Conservation (phyloP, 1,140 invertebrate genomes). For the Brachionus rubens region DNA sequence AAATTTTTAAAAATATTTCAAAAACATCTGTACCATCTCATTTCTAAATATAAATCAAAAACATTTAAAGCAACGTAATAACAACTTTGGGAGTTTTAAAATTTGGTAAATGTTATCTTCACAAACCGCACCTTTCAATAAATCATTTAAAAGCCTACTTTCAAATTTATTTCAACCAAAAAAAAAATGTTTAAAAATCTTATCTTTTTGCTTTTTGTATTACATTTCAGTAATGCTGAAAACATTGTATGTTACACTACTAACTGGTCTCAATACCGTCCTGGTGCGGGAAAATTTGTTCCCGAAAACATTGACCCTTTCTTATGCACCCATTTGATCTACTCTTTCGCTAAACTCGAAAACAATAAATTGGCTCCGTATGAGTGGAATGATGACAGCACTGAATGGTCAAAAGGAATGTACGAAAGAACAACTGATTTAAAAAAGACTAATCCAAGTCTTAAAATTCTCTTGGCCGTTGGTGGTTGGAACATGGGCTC, state of each 20-base stretch:
- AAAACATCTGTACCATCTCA: too few species aligned
- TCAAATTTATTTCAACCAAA: too few species aligned
- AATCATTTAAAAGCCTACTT: too few species aligned
- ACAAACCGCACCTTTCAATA: too few species aligned
- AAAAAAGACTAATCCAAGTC: slow-evolving; percentile 15
- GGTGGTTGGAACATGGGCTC: slow-evolving; percentile 74
- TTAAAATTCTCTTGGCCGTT: background rate
- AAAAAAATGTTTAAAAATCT: background rate
- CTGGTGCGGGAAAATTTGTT: slow-evolving; percentile 76
- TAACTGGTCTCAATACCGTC: slow-evolving; percentile 83
- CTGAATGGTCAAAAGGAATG: background rate
- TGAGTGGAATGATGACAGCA: slow-evolving; percentile 75
- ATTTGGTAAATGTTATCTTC: too few species aligned
- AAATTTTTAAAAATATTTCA: too few species aligned
- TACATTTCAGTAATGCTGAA: background rate
- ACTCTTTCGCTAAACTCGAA: slow-evolving; percentile 76
- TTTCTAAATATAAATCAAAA: too few species aligned
- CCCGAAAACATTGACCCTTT: slow-evolving; percentile 78
- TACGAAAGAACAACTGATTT: slow-evolving; percentile 27
- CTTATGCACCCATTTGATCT: slow-evolving; percentile 87
- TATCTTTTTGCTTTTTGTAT: background rate
- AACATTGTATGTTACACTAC: slow-evolving; percentile 78
- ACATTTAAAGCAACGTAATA: too few species aligned
- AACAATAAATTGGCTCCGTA: slow-evolving; percentile 69
- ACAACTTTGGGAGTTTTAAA: too few species aligned